These are phyloP conservation scores for Agrotis puta DNA, from an alignment of 2,888 invertebrate species.

Conservation along the genomic window DNA sequence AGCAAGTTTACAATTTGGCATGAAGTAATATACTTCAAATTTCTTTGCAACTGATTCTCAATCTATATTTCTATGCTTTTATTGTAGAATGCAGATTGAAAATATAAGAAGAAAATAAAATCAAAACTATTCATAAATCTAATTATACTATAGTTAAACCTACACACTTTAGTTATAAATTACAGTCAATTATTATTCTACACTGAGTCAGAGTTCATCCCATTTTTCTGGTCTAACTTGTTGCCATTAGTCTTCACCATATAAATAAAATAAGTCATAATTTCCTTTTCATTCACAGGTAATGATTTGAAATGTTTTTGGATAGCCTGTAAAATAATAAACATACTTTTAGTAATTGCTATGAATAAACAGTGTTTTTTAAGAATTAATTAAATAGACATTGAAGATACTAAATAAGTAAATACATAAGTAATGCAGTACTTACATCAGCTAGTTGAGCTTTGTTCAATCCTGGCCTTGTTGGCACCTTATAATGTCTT, in stretches of 20 bases:
- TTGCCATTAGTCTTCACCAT: constrained; percentile 98
- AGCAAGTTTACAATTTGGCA: constrained; percentile 72
- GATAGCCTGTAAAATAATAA: constrained; percentile 93
- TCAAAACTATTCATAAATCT: constrained; percentile 71
- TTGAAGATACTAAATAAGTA: neutral
- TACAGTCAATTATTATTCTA: constrained; percentile 76
- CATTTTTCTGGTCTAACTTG: constrained; percentile 96
- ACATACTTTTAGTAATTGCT: neutral
- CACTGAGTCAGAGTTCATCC: constrained; percentile 92
- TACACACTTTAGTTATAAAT: constrained; percentile 75
- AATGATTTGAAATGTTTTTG: constrained; percentile 99
- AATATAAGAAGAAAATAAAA: constrained; percentile 73
- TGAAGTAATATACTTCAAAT: constrained; percentile 80
- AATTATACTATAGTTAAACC: constrained; percentile 72
- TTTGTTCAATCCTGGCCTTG: constrained; percentile 98
- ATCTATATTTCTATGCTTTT: constrained; percentile 71
- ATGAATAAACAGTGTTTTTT: neutral
- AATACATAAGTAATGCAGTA: constrained; percentile 42
- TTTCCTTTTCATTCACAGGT: constrained; percentile 98
- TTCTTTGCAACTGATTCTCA: constrained; percentile 70
- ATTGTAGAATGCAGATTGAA: constrained; percentile 75
- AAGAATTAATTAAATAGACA: constrained; percentile 2
- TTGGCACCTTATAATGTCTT: constrained; percentile 97
- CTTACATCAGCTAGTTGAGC: constrained; percentile 98
- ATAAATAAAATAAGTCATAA: constrained; percentile 98